These are phyloP conservation scores for Xiphydria camelus DNA, from an alignment of 2,888 invertebrate species.

Conservation along the genomic window DNA sequence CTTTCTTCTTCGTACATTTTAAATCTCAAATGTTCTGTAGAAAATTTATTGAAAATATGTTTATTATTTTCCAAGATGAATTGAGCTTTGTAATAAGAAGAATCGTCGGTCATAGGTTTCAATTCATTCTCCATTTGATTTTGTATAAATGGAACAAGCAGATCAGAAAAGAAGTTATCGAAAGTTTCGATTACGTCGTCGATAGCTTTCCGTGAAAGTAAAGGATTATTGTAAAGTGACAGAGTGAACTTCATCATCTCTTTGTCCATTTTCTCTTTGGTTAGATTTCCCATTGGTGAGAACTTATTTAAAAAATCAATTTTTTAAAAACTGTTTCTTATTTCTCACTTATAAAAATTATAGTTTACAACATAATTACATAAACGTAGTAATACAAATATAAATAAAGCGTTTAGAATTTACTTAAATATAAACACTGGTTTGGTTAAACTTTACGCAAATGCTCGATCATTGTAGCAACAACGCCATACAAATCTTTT, in stretches of 20 bases:
- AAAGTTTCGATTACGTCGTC: constrained; percentile 11
- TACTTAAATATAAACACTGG: constrained; percentile 6
- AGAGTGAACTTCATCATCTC: constrained; percentile 18
- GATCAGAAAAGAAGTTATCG: constrained; percentile 13
- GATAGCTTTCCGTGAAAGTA: constrained; percentile 17
- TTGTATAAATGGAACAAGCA: constrained; percentile 13
- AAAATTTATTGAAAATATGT: constrained; percentile 16
- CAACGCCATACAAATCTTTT: constrained; percentile 1
- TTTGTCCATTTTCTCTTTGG: constrained; percentile 6
- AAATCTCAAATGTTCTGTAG: constrained; percentile 19
- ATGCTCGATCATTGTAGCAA: constrained; percentile 3
- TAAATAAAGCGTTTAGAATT: constrained; percentile 6
- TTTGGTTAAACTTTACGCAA: neutral
- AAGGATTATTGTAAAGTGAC: constrained; percentile 15
- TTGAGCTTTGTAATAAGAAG: constrained; percentile 3
- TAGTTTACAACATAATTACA: constrained; percentile 4
- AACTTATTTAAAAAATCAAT: no score
- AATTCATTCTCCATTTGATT: constrained; percentile 7
- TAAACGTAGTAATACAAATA: constrained; percentile 1
- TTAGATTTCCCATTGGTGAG: no score
- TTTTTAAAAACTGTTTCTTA: no score
- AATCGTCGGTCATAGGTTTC: constrained; percentile 1
- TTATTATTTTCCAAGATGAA: constrained; percentile 22
- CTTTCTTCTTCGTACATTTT: constrained; percentile 15
- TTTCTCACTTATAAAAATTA: no score